phyloP scores from a whole-genome alignment of 2,797 vertebrate species.

The Oreortyx pictus region DNA sequence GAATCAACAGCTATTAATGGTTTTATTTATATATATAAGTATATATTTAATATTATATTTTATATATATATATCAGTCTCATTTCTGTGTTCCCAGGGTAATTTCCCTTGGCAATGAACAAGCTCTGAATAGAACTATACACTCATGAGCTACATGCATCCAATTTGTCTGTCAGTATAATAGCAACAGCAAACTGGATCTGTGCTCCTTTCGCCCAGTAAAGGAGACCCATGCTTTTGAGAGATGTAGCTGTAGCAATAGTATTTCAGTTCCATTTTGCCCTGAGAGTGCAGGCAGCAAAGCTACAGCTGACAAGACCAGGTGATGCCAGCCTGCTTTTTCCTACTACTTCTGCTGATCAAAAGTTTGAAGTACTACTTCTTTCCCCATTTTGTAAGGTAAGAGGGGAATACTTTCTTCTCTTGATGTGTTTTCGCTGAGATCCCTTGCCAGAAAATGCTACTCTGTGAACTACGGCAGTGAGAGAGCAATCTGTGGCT shows the following conservation, averaged over 20 bases:
- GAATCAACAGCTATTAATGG: neutral
- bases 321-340: neutral
- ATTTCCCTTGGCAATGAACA: constrained; percentile 13
- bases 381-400: neutral
- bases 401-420: neutral
- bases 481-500: constrained; percentile 27
- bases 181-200: neutral
- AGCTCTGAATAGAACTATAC: neutral
- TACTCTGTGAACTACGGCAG: neutral
- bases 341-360: neutral
- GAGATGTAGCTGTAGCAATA: neutral
- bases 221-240: neutral
- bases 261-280: neutral
- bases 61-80: neutral
- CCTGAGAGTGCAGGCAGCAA: neutral
- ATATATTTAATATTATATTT: no score
- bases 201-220: constrained; percentile 10
- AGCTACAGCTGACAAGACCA: neutral
- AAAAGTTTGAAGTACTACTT: neutral
- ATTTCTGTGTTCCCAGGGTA: neutral
- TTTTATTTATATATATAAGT: no score
- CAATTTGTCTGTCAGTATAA: neutral
- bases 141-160: neutral
- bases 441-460: neutral
- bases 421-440: neutral